Evolutionary conservation across 2,113 vertebrate genomes (phyloP).

Genomic region (Paratilapia polleni): DNA sequence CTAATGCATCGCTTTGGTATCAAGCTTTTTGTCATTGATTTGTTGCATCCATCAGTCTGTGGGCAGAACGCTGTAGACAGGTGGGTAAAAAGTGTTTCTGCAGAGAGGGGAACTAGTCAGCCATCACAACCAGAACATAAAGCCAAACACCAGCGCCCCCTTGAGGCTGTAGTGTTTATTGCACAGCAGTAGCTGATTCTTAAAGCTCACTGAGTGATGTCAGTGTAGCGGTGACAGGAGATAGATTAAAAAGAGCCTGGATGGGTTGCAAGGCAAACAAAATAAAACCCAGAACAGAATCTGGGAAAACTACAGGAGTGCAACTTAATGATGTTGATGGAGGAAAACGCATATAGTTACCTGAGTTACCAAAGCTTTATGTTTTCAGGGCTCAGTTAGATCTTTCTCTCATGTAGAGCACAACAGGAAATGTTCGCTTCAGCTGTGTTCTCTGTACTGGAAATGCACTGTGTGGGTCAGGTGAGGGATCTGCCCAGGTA

Average conservation of each 20-base stretch:
- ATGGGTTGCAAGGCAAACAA: too few relatives aligned
- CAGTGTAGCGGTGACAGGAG: neutral
- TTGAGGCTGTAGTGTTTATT: neutral
- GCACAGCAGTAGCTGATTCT: neutral
- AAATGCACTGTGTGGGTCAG: neutral
- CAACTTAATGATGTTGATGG: neutral
- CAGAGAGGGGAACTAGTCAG: neutral
- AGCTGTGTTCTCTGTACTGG: neutral
- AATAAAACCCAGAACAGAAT: too few relatives aligned
- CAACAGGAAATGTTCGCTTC: neutral
- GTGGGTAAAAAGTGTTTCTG: constrained; percentile 8
- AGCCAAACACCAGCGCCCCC: neutral
- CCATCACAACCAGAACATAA: neutral
- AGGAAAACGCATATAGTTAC: neutral
- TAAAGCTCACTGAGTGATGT: neutral
- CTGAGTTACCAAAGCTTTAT: neutral
- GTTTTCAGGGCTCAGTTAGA: neutral
- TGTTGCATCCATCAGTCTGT: constrained; percentile 41
- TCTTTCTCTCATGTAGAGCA: neutral
- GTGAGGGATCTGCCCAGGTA: neutral
- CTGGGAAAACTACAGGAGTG: neutral
- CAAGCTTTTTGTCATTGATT: constrained; percentile 15
- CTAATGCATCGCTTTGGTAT: constrained; percentile 41
- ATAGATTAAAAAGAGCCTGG: too few relatives aligned
- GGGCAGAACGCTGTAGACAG: neutral